These are phyloP conservation scores for Bungarus multicinctus DNA, from an alignment of 2,113 vertebrate genomes.

Conservation along the genomic window DNA sequence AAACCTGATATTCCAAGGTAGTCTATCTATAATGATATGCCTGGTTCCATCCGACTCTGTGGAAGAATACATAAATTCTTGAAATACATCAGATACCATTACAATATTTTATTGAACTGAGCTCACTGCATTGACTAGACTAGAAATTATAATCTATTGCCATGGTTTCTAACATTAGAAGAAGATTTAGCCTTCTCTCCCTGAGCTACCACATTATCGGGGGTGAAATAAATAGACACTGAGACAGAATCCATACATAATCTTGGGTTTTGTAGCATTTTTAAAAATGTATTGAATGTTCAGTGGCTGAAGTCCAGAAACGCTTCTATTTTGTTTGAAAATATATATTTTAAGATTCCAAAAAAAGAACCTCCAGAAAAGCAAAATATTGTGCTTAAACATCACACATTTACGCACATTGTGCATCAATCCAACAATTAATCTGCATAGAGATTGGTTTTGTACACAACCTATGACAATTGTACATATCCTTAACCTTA, in stretches of 20 bases:
- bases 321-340: neutral
- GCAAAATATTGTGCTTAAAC: neutral
- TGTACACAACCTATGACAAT: neutral
- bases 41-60: neutral
- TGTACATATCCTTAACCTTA: neutral
- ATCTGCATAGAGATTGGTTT: neutral
- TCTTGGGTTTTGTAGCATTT: neutral
- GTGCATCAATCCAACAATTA: neutral
- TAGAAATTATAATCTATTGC: neutral
- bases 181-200: neutral
- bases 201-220: neutral
- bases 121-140: neutral
- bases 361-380: neutral
- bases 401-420: neutral
- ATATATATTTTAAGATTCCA: neutral
- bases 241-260: neutral
- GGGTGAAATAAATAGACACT: neutral
- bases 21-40: neutral
- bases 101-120: constrained; percentile 6
- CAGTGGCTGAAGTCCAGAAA: neutral
- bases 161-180: neutral
- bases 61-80: constrained; percentile 1
- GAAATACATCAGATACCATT: neutral
- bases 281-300: neutral
- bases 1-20: neutral